Percentiles rank a stretch among this genome's conserved stretches.
Evolutionary conservation across 2,888 invertebrate species (phyloP).

Genomic region (Imbricaverruca yamaguchii): DNA sequence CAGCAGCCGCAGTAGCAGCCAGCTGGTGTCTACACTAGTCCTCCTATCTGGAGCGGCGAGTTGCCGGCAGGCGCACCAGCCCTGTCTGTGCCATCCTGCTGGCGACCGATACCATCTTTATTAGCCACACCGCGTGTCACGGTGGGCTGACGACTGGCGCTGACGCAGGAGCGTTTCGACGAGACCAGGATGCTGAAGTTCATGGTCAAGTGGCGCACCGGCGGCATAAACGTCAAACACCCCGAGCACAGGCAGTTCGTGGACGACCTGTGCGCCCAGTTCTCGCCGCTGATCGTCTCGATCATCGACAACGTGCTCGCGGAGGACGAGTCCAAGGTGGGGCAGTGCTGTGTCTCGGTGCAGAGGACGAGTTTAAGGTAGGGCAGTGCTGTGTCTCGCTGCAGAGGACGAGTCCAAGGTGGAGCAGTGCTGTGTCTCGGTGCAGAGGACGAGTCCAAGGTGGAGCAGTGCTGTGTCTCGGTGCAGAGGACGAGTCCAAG

Average conservation of each 20-base stretch:
- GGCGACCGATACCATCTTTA: too few relatives aligned
- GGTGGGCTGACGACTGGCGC: neutral
- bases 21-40: too few relatives aligned
- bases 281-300: slow-evolving; percentile 58
- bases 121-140: neutral
- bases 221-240: slow-evolving; percentile 45
- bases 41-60: too few relatives aligned
- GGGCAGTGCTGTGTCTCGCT: neutral
- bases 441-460: slow-evolving; percentile 55
- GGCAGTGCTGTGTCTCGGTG: slow-evolving; percentile 36
- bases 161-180: slow-evolving; percentile 55
- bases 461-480: slow-evolving; percentile 26
- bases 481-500: slow-evolving; percentile 56
- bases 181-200: slow-evolving; percentile 61
- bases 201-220: slow-evolving; percentile 48
- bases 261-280: slow-evolving; percentile 54
- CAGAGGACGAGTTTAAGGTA: slow-evolving; percentile 53
- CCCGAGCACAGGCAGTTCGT: slow-evolving; percentile 58
- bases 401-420: slow-evolving; percentile 55
- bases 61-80: too few relatives aligned
- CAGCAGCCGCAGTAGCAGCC: too few relatives aligned
- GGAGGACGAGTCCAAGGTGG: slow-evolving; percentile 50
- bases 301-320: slow-evolving; percentile 62
- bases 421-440: neutral
- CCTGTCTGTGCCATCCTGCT: too few relatives aligned